Conservation (phyloP, 2,888 invertebrate species). For the Heteromyza rotundicornis region DNA sequence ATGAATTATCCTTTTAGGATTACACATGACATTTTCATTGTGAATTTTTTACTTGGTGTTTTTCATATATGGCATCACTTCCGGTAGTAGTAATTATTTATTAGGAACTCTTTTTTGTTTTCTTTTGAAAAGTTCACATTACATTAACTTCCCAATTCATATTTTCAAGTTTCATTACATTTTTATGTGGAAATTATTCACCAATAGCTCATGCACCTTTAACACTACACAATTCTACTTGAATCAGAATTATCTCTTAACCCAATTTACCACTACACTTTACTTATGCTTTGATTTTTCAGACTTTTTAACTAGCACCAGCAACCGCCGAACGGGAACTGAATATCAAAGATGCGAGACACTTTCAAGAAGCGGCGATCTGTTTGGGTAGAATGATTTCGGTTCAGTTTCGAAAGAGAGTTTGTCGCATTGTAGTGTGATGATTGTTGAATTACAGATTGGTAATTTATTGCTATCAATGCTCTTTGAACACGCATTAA, state of each 20-base stretch:
- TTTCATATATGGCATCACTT: conserved; percentile 36
- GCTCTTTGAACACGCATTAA: too few species aligned
- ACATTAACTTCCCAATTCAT: neutral
- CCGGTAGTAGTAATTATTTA: conserved; percentile 28
- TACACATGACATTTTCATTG: too few species aligned
- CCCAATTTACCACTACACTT: conserved; percentile 18
- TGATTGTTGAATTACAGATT: neutral
- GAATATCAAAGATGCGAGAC: conserved; percentile 15
- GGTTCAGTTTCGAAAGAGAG: neutral
- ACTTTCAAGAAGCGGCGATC: conserved; percentile 13
- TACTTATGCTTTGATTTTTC: conserved; percentile 15
- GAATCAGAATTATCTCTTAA: neutral
- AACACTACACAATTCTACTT: neutral
- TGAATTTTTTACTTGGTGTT: too few species aligned
- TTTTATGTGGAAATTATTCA: neutral
- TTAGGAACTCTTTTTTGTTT: neutral
- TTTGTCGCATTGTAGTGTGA: conserved; percentile 12
- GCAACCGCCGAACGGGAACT: conserved; percentile 40
- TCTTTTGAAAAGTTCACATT: neutral
- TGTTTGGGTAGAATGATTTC: neutral
- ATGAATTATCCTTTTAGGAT: too few species aligned
- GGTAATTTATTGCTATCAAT: too few species aligned
- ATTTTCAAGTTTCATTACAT: neutral
- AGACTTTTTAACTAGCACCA: conserved; percentile 33
- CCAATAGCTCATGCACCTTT: too few species aligned